These are phyloP conservation scores for Torymus aiolomorphi DNA, from an alignment of 2,888 invertebrate genomes.

Conservation along the genomic window DNA sequence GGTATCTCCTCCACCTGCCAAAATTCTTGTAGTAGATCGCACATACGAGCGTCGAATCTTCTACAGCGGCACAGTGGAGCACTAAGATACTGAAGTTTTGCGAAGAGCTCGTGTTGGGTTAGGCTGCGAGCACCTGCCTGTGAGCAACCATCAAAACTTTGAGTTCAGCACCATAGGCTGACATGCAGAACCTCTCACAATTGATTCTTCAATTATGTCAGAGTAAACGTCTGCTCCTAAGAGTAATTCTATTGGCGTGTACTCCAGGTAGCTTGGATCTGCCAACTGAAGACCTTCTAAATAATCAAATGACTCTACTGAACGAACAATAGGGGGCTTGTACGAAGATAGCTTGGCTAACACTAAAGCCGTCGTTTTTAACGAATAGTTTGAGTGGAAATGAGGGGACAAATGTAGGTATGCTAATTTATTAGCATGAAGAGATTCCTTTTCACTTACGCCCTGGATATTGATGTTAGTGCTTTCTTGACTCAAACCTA, in stretches of 20 bases:
- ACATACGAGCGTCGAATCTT: background rate
- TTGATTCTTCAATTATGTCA: too few relatives aligned
- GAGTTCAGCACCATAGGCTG: background rate
- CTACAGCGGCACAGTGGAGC: background rate
- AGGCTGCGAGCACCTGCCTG: background rate
- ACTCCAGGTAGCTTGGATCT: background rate
- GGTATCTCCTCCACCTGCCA: background rate
- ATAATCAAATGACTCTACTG: background rate
- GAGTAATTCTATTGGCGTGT: too few relatives aligned
- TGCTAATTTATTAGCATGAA: too few relatives aligned
- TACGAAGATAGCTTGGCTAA: background rate
- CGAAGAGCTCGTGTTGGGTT: background rate
- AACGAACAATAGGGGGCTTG: background rate
- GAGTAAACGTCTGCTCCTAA: too few relatives aligned
- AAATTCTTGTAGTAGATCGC: background rate
- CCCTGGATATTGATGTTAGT: too few relatives aligned
- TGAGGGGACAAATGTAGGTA: too few relatives aligned
- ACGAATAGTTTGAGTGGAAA: too few relatives aligned
- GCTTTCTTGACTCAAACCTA: too few relatives aligned
- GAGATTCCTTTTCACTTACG: too few relatives aligned
- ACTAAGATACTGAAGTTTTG: background rate
- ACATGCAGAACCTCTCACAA: too few relatives aligned
- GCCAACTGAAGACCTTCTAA: background rate
- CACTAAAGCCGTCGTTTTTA: background rate
- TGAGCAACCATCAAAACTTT: background rate